A percentile compares a stretch with the other conserved stretches of the same genome.
Evolutionary conservation across 2,113 vertebrate species (phyloP).

Genomic region (Pygoscelis antarcticus): DNA sequence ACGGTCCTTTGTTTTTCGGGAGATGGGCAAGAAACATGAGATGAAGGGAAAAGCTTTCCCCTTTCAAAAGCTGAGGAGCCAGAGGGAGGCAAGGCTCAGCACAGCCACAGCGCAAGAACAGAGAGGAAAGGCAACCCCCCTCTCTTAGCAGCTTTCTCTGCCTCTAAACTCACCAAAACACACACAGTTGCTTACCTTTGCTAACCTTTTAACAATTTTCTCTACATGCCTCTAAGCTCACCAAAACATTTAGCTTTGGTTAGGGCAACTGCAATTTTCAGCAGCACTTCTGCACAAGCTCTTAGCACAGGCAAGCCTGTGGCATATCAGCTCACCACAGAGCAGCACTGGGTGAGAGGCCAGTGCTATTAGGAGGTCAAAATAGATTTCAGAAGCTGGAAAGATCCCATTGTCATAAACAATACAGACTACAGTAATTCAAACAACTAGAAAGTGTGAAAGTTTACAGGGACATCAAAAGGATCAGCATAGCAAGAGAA

Average conservation of each 20-base stretch:
- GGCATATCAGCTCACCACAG: fast-evolving
- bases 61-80: neutral
- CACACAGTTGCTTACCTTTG: neutral
- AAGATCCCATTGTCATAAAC: neutral
- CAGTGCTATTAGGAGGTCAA: neutral
- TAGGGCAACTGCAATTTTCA: neutral
- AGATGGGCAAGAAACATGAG: neutral
- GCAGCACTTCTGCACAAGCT: neutral
- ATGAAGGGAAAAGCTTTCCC: neutral
- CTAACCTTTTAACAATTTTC: neutral
- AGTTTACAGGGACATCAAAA: neutral
- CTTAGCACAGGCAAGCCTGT: fast-evolving
- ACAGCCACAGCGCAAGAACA: neutral
- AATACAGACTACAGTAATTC: neutral
- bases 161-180: neutral
- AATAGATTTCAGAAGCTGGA: neutral
- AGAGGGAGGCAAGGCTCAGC: neutral
- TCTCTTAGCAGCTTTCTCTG: neutral
- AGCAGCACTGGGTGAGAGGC: neutral
- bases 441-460: neutral
- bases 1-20: neutral
- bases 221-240: neutral
- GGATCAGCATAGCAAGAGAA: neutral
- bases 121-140: neutral
- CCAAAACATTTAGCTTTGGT: neutral